phyloP scores from a whole-genome alignment of 2,797 vertebrate genomes.

The Lagocephalus sceleratus region DNA sequence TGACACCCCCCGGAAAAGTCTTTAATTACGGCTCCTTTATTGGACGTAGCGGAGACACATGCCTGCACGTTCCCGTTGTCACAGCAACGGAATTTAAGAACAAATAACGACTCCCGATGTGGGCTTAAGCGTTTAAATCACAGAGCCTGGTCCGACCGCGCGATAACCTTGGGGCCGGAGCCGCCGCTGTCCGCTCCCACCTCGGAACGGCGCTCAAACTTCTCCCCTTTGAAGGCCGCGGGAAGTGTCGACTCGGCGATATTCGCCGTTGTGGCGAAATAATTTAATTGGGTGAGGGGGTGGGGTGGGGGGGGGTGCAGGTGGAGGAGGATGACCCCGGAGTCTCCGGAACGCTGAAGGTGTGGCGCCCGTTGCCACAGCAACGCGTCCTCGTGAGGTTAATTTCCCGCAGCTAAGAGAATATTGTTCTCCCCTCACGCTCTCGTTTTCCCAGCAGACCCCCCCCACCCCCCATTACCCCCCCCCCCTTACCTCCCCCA shows the following conservation, averaged over 20 bases:
- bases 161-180: too few species aligned
- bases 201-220: too few species aligned
- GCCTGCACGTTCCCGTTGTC: not conserved
- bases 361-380: slow-evolving; percentile 41
- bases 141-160: too few species aligned
- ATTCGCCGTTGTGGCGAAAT: too few species aligned
- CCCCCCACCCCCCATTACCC: slow-evolving; percentile 6
- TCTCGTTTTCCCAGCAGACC: slow-evolving; percentile 19
- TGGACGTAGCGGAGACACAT: slow-evolving; percentile 1
- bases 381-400: slow-evolving; percentile 30
- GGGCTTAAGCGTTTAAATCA: too few species aligned
- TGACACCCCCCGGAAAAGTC: slow-evolving; percentile 29
- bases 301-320: too few species aligned
- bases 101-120: not conserved
- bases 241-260: too few species aligned
- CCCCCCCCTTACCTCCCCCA: too few species aligned
- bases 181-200: too few species aligned
- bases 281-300: too few species aligned
- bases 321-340: slow-evolving; percentile 25
- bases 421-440: slow-evolving; percentile 11
- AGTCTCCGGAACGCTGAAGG: slow-evolving; percentile 19
- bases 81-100: not conserved
- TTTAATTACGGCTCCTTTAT: slow-evolving; percentile 28
- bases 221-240: too few species aligned
- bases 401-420: slow-evolving; percentile 34